phyloP scores from a whole-genome alignment of 2,888 invertebrate genomes.

The Polyploca ridens region DNA sequence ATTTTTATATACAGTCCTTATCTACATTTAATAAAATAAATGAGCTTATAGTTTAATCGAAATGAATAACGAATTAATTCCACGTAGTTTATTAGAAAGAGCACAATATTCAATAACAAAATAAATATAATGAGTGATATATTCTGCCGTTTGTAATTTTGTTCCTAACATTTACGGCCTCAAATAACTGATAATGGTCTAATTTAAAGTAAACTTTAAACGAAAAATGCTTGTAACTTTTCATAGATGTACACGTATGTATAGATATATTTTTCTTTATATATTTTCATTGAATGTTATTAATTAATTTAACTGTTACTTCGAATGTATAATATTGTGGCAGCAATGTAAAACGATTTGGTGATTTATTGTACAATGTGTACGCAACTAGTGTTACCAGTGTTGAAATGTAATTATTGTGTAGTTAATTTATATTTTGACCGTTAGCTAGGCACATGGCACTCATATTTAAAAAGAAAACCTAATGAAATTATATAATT shows the following conservation, averaged over 20 bases:
- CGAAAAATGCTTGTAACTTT: neutral
- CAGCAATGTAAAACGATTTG: conserved; percentile 4
- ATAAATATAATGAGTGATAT: neutral
- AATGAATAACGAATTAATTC: neutral
- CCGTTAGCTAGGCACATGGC: neutral
- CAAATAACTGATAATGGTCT: neutral
- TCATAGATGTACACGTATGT: neutral
- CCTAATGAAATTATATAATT: too few relatives aligned
- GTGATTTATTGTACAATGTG: conserved; percentile 40
- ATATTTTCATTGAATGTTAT: neutral
- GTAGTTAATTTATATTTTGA: conserved; percentile 15
- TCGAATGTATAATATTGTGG: neutral
- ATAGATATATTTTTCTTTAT: conserved; percentile 4
- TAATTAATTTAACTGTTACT: neutral
- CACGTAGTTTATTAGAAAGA: neutral
- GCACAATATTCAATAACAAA: neutral
- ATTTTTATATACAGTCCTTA: conserved; percentile 4
- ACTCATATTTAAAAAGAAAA: neutral
- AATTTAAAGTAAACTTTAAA: neutral
- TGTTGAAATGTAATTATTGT: conserved; percentile 43
- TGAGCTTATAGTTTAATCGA: conserved; percentile 12
- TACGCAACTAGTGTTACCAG: conserved; percentile 51
- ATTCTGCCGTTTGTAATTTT: neutral
- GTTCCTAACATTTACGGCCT: neutral
- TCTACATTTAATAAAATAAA: neutral